Base-by-base conservation (phyloP, 2,113 vertebrate genomes). In the Callospermophilus lateralis region DNA sequence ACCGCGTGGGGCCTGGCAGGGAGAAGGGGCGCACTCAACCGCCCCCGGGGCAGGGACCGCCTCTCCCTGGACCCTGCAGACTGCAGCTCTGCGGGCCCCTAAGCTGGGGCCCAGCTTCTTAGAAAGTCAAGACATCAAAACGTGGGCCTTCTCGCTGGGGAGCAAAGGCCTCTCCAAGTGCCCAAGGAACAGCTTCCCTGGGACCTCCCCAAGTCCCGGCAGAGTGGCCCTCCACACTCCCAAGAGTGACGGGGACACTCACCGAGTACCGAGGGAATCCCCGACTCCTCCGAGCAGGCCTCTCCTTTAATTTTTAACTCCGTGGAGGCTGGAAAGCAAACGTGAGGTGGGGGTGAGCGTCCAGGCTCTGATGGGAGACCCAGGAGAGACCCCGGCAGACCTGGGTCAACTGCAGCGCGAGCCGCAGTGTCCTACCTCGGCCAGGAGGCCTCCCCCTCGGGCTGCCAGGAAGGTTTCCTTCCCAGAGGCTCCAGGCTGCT, bases 281-380 rank as follows among this genome's bases (percentile, higher is more conserved):
- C 84, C 19, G 8, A 61, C 6, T 74, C 1, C 65, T 12, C 55
- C 5, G 37, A 26, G 24, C 61, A 37, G 48, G 39, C 19, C 4
- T 0, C 68, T 51, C 67, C 63, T 45, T 84, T 77, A 58, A 68
- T 76, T 6, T 74, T 79, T 73, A 97, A 89, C 89, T 70, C 16
- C 0, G 28, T 3, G 67, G 58, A 72, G 73, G 53, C 13, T 32
- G 70, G 28, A 58, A 76, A n/a, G 32, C 48, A 53, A 76, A 58
- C 28, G 32, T 4, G 0, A 2, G 0, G 8, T 0, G 76, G 22
- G 39, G 24, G 4, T 15, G 42, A 39, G 9, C 0, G 0, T 0
- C 76, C 4, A 13, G 32, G 10, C 48, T 5, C 11, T 32, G 42
- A 32, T 17, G 0, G 13, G 67, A 15, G 48, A 15, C 8, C 2